Percentiles rank a stretch among this genome's conserved stretches.
These are phyloP conservation scores for Anastatus disparis DNA, from an alignment of 1,140 invertebrate species.

Conservation along the genomic window DNA sequence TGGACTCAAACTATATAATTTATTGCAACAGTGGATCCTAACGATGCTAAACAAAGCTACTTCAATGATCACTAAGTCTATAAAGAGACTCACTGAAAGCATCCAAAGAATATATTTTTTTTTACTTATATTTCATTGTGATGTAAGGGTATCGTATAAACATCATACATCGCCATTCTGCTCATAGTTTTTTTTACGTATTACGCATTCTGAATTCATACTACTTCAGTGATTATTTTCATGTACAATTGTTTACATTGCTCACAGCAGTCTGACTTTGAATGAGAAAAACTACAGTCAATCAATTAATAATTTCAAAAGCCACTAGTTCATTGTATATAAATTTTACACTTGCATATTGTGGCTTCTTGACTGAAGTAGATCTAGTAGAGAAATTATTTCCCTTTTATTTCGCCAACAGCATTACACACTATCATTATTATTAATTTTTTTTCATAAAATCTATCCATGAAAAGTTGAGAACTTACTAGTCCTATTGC, in stretches of 20 bases:
- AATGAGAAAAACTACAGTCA: conserved; percentile 2
- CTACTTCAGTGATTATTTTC: conserved; percentile 21
- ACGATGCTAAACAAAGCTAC: neutral
- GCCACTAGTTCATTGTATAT: conserved; percentile 5
- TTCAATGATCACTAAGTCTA: conserved; percentile 11
- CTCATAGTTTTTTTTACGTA: conserved; percentile 20
- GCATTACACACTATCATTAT: neutral
- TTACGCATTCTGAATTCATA: conserved; percentile 19
- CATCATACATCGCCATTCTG: conserved; percentile 4
- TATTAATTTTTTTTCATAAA: neutral
- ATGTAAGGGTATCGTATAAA: neutral
- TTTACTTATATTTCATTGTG: neutral
- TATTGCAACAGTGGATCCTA: conserved; percentile 3
- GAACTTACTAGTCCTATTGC: neutral
- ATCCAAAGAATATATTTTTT: neutral
- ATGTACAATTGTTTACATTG: conserved; percentile 36
- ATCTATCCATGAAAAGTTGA: neutral
- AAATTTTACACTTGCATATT: conserved; percentile 23
- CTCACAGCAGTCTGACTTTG: conserved; percentile 20
- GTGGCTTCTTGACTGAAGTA: neutral
- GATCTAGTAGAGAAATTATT: neutral
- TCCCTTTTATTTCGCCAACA: neutral
- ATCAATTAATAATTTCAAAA: conserved; percentile 27
- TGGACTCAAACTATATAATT: conserved; percentile 16
- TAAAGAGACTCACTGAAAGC: conserved; percentile 12